Conservation (phyloP, 1,140 invertebrate species). For the Phymorhynchus buccinoides region DNA sequence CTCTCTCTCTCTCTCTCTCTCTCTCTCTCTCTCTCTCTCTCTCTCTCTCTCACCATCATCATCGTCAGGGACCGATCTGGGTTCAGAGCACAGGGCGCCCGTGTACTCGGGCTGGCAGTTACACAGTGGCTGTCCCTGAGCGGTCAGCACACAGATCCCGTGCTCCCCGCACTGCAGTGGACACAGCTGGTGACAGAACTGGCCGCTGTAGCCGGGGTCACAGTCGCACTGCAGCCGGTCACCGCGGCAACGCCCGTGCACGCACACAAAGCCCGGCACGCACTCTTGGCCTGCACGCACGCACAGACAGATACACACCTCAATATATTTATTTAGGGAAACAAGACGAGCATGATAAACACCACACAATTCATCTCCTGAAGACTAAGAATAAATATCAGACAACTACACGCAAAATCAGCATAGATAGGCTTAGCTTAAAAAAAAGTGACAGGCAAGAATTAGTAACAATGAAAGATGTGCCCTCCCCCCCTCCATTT, state of each 20-base stretch:
- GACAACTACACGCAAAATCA: neutral
- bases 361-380: too few species aligned
- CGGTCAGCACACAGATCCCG: neutral
- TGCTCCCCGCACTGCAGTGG: slow-evolving; percentile 4
- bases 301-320: neutral
- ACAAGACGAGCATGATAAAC: too few species aligned
- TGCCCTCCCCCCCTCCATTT: too few species aligned
- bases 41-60: too few species aligned
- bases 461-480: too few species aligned
- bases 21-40: too few species aligned
- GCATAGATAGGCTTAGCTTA: neutral
- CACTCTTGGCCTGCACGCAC: neutral
- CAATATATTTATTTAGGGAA: too few species aligned
- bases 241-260: neutral
- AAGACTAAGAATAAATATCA: too few species aligned
- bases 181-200: slow-evolving; percentile 22
- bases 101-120: slow-evolving; percentile 12
- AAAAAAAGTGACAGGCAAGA: too few species aligned
- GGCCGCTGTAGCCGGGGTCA: slow-evolving; percentile 9
- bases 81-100: slow-evolving; percentile 8
- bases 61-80: neutral
- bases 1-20: too few species aligned
- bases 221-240: slow-evolving; percentile 1
- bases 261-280: slow-evolving; percentile 9
- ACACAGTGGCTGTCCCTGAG: neutral